A percentile compares a stretch with the other conserved stretches of the same genome.
Evolutionary conservation across 2,888 invertebrate genomes (phyloP).

Genomic region (Limnephilus marmoratus): DNA sequence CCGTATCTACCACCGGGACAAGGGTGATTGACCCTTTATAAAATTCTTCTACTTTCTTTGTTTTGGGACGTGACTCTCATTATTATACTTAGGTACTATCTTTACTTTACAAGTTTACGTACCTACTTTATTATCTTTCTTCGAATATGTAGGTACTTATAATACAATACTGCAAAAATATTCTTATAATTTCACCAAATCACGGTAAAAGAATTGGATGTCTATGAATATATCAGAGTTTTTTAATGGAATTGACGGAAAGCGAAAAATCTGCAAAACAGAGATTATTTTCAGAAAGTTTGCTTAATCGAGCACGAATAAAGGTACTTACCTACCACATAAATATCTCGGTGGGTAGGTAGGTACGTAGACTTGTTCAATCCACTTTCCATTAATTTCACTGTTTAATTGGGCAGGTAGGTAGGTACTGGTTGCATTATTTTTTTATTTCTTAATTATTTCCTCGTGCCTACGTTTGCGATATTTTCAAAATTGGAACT

Average conservation of each 20-base stretch:
- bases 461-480: too few species aligned
- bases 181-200: background rate
- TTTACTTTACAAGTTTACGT: too few species aligned
- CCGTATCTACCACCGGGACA: background rate
- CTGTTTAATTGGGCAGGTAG: background rate
- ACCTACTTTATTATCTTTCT: background rate
- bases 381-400: background rate
- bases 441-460: background rate
- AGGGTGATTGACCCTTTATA: background rate
- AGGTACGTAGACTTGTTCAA: background rate
- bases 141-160: background rate
- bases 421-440: background rate
- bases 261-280: background rate
- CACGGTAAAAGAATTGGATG: background rate
- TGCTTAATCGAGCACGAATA: background rate
- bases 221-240: background rate
- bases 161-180: background rate
- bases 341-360: background rate
- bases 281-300: background rate
- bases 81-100: background rate
- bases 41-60: background rate
- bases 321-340: background rate
- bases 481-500: background rate
- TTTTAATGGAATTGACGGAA: background rate
- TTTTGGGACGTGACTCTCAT: background rate